Evolutionary conservation across 2,797 vertebrate genomes (phyloP).

Genomic region (Morelia viridis): DNA sequence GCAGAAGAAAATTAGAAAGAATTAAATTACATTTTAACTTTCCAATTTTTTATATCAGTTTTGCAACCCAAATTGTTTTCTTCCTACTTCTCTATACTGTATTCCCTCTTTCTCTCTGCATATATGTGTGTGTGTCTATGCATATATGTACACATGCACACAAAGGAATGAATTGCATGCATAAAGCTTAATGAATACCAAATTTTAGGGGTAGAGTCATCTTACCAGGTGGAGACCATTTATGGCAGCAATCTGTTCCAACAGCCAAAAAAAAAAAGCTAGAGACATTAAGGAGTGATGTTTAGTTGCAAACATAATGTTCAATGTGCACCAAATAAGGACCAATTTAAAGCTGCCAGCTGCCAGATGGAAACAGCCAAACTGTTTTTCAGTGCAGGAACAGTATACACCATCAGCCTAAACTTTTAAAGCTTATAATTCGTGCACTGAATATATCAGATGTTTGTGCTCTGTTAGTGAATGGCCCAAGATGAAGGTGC

Average conservation of each 20-base stretch:
- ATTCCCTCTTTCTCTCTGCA: background rate
- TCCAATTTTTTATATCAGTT: background rate
- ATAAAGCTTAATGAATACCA: conserved; percentile 9
- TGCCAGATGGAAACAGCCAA: background rate
- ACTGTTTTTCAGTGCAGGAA: background rate
- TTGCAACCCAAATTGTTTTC: background rate
- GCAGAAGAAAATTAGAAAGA: background rate
- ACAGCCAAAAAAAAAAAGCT: background rate
- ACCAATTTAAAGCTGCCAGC: background rate
- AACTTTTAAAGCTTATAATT: background rate
- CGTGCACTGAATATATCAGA: background rate
- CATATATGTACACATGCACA: background rate
- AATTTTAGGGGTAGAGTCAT: background rate
- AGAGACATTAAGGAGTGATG: conserved; percentile 1
- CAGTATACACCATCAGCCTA: background rate
- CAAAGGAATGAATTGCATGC: conserved; percentile 1
- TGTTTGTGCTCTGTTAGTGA: background rate
- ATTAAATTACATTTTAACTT: background rate
- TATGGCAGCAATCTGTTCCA: background rate
- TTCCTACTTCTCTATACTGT: background rate
- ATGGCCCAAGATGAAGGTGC: background rate
- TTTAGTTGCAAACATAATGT: background rate
- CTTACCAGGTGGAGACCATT: conserved; percentile 3
- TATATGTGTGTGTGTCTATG: background rate
- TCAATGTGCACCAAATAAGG: background rate